Percentiles rank a stretch among this genome's conserved stretches.
phyloP scores from a whole-genome alignment of 2,797 vertebrate species.

The Poeciliopsis turneri region DNA sequence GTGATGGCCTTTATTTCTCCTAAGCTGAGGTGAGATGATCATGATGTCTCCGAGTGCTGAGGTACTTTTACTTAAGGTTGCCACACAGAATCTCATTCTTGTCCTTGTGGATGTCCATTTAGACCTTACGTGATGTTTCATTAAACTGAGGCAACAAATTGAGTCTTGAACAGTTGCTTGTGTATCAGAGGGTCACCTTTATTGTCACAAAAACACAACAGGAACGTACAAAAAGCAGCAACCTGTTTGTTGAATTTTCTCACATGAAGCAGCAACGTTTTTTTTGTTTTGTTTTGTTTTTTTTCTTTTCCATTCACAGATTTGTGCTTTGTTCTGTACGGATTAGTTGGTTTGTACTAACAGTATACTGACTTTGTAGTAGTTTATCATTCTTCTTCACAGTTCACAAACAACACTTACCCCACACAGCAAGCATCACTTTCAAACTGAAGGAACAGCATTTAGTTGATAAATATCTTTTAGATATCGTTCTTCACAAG shows the following conservation, averaged over 20 bases:
- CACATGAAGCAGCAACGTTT: constrained; percentile 79
- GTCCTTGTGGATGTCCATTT: neutral
- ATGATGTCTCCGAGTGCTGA: neutral
- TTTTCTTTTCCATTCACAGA: constrained; percentile 79
- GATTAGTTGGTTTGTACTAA: constrained; percentile 74
- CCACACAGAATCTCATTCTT: neutral
- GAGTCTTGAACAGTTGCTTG: constrained; percentile 2
- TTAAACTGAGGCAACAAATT: constrained; percentile 8
- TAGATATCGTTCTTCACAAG: constrained; percentile 39
- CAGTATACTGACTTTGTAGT: constrained; percentile 55
- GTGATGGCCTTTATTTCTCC: neutral
- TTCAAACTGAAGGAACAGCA: constrained; percentile 60
- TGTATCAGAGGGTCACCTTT: constrained; percentile 83
- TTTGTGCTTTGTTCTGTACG: constrained; percentile 81
- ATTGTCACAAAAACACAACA: constrained; percentile 86
- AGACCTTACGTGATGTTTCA: neutral
- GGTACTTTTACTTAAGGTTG: neutral
- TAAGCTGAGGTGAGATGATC: neutral
- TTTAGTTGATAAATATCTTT: constrained; percentile 54
- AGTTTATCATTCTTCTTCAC: constrained; percentile 71
- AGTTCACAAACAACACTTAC: constrained; percentile 79
- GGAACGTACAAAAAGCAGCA: constrained; percentile 87
- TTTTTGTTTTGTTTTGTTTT: constrained; percentile 60
- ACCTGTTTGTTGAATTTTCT: constrained; percentile 79
- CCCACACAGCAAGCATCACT: constrained; percentile 77